Evolutionary conservation across 2,113 vertebrate genomes (phyloP).

Genomic region (Percina caprodes): DNA sequence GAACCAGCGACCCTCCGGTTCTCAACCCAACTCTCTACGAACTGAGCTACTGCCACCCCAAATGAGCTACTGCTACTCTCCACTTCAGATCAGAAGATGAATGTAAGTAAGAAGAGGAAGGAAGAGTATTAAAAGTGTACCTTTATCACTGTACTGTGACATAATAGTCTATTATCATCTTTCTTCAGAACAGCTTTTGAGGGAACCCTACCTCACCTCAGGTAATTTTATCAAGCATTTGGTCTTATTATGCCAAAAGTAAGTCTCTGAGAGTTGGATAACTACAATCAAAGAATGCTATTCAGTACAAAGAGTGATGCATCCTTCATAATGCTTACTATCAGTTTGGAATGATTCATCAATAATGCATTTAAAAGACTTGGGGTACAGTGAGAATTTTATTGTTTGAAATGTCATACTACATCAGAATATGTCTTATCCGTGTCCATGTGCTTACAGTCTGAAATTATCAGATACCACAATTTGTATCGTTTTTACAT

Average conservation of each 20-base stretch:
- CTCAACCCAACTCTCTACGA: too few species aligned
- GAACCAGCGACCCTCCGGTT: too few species aligned
- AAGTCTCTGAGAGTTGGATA: not conserved
- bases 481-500: not conserved
- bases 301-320: not conserved
- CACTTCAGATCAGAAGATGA: conserved; percentile 1
- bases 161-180: not conserved
- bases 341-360: not conserved
- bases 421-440: not conserved
- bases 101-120: too few species aligned
- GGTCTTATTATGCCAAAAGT: not conserved
- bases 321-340: not conserved
- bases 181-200: not conserved
- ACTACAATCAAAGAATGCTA: not conserved
- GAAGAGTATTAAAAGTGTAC: not conserved
- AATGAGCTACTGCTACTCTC: too few species aligned
- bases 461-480: not conserved
- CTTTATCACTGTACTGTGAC: not conserved
- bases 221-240: not conserved
- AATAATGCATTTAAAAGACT: not conserved
- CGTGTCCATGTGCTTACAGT: not conserved
- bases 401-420: not conserved
- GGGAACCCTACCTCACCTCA: not conserved
- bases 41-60: too few species aligned
- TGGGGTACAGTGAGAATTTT: not conserved